Evolutionary conservation across 2,797 vertebrate species (phyloP).

Genomic region (Gobio occitaniae): DNA sequence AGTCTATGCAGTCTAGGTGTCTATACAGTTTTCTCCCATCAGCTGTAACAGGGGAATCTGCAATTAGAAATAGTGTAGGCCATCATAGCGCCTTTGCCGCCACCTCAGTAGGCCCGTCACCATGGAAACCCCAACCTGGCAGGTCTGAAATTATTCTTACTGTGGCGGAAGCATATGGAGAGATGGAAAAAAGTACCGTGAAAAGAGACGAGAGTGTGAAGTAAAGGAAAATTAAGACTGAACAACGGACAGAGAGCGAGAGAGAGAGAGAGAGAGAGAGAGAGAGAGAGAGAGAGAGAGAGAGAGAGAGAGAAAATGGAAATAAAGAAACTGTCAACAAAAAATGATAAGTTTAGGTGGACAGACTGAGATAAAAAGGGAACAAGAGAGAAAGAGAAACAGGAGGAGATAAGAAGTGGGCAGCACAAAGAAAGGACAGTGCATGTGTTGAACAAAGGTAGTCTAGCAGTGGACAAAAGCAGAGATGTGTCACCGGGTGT

Average conservation of each 20-base stretch:
- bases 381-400: neutral
- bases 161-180: constrained; percentile 53
- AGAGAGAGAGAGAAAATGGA: neutral
- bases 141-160: constrained; percentile 43
- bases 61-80: constrained; percentile 63
- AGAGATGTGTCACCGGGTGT: neutral
- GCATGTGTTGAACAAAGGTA: constrained; percentile 32
- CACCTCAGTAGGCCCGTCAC: constrained; percentile 56
- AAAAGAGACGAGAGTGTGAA: constrained; percentile 20
- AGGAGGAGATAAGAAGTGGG: neutral
- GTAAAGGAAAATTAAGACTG: constrained; percentile 13
- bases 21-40: constrained; percentile 42
- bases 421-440: constrained; percentile 31
- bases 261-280: neutral
- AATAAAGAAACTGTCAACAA: constrained; percentile 24
- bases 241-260: neutral
- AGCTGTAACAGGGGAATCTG: constrained; percentile 57
- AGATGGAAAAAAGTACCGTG: constrained; percentile 21
- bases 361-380: constrained; percentile 7
- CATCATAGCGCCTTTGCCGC: constrained; percentile 47
- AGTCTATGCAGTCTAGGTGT: constrained; percentile 19
- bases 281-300: neutral
- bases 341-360: constrained; percentile 27
- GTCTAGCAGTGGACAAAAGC: constrained; percentile 39
- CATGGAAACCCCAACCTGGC: constrained; percentile 60